A percentile compares a stretch with the other conserved stretches of the same genome.
Conservation (phyloP, 2,113 vertebrate species). For the Macrotis lagotis region DNA sequence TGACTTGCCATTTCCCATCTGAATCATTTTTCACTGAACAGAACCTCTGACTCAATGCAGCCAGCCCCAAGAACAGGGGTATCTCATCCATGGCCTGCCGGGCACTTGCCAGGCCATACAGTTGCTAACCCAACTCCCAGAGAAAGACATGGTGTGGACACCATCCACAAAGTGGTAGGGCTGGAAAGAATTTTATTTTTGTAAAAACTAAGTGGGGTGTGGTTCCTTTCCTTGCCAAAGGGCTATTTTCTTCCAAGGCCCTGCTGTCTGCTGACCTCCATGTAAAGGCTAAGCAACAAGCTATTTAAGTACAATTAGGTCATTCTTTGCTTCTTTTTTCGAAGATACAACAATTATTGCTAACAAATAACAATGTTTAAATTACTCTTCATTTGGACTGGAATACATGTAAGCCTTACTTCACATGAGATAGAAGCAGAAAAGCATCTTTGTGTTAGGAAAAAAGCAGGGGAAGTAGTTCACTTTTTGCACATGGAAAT, state of each 20-base stretch:
- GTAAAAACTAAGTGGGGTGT: conserved; percentile 82
- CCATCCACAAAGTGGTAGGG: conserved; percentile 75
- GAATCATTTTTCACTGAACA: conserved; percentile 21
- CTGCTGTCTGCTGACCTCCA: conserved; percentile 81
- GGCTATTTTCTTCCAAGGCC: conserved; percentile 82
- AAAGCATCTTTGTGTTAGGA: conserved; percentile 66
- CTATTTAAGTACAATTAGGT: conserved; percentile 84
- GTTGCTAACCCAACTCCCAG: conserved; percentile 59
- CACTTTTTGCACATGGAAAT: conserved; percentile 44
- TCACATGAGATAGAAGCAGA: conserved; percentile 63
- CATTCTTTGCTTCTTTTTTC: conserved; percentile 65
- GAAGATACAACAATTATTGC: conserved; percentile 73
- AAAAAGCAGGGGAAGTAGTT: conserved; percentile 50
- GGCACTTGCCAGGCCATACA: neutral
- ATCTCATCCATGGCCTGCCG: conserved; percentile 27
- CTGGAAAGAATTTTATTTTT: conserved; percentile 83
- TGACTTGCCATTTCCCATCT: conserved; percentile 8
- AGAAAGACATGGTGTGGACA: conserved; percentile 44
- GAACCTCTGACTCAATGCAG: conserved; percentile 1
- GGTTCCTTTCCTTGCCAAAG: conserved; percentile 80
- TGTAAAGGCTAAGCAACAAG: conserved; percentile 81
- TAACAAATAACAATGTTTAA: conserved; percentile 79
- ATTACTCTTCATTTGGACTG: conserved; percentile 76
- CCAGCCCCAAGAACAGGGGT: conserved; percentile 6
- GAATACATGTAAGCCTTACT: conserved; percentile 69